A percentile compares a stretch with the other conserved stretches of the same genome.
Evolutionary conservation across 2,797 vertebrate genomes (phyloP).

Genomic region (Varecia variegata): DNA sequence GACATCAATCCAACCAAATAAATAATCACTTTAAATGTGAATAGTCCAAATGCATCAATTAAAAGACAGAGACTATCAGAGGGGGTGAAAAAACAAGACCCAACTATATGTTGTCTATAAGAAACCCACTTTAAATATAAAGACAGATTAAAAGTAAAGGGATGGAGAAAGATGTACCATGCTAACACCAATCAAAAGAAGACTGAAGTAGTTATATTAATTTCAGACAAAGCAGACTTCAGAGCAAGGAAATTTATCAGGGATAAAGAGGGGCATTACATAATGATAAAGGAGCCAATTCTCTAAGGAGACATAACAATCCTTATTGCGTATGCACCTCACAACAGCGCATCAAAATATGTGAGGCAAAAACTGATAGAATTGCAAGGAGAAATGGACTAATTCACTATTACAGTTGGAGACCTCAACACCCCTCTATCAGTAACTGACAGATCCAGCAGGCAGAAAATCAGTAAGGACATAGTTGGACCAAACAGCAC

Average conservation of each 20-base stretch:
- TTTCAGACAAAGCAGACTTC: not conserved
- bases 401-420: not conserved
- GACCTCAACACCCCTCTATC: not conserved
- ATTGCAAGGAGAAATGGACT: not conserved
- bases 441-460: not conserved
- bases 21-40: not conserved
- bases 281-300: not conserved
- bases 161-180: not conserved
- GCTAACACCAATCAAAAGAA: not conserved
- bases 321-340: not conserved
- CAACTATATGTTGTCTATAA: not conserved
- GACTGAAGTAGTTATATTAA: not conserved
- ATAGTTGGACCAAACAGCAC: not conserved
- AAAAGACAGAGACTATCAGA: not conserved
- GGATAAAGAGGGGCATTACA: not conserved
- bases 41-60: not conserved
- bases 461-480: not conserved
- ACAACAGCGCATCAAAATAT: not conserved
- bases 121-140: not conserved
- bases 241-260: not conserved
- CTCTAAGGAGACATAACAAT: not conserved
- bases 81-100: not conserved
- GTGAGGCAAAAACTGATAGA: not conserved
- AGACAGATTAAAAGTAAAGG: not conserved
- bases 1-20: not conserved